Base-by-base conservation (phyloP, 2,888 invertebrate genomes). In the Shargacucullia verbasci region DNA sequence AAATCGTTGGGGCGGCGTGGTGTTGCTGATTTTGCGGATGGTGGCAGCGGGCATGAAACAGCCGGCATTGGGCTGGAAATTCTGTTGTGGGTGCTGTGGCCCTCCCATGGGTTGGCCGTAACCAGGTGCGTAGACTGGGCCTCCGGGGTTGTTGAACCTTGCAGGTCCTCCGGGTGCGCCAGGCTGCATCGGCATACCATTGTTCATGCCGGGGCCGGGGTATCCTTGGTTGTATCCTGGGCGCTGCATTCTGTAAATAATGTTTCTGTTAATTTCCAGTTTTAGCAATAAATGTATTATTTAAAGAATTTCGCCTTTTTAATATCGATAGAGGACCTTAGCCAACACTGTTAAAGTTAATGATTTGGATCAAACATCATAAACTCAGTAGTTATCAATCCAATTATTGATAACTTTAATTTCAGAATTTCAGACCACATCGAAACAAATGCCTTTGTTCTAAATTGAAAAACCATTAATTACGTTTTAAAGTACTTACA, bases 211-310 rank as follows among this genome's bases (percentile, higher is more conserved):
- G n/a, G 73, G 77, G 53, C 55, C 64, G 4, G 70, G 71, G 61
- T 54, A 73, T 8, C 75, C 76, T 46, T 72, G 70, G 61, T 85
- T 83, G 38, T 73, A 78, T 62, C 86, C 82, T 59, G 85, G 84
- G 43, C 86, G 88, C 62, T 91, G 89, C 91, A 92, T 91, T 80
- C 90, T 92, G 77, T 11, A 73, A 84, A 55, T 11, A 44, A 10
- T 20, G 0, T 12, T 13, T 27, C 14, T 15, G 10, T 55, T 38
- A 48, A 25, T 31, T 5, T 29, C 7, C 2, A 6, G 29, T 9
- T 29, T 29, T 29, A 29, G 1, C 7, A 9, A 29, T 6, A 9
- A 9, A 9, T 4, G 4, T 9, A 1, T 4, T 29, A n/a, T n/a
- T n/a, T n/a, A n/a, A n/a, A n/a, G n/a, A n/a, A n/a, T n/a, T n/a